Evolutionary conservation across 2,113 vertebrate species (phyloP).

Genomic region (Antigone vipio): DNA sequence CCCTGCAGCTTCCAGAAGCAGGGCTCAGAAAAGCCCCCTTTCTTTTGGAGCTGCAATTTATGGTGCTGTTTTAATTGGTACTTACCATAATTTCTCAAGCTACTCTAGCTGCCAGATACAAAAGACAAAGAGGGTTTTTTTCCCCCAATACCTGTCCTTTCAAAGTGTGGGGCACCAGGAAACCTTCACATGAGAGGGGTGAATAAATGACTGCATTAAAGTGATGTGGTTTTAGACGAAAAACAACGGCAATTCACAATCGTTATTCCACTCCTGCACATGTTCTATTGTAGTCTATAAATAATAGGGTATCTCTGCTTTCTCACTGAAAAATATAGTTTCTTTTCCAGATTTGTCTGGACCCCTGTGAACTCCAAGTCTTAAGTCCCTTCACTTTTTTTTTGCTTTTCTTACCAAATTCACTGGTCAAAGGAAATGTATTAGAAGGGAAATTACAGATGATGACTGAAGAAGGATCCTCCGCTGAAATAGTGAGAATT

Average conservation of each 20-base stretch:
- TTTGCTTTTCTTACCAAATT: not conserved
- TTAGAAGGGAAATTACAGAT: not conserved
- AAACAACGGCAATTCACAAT: not conserved
- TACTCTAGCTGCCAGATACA: not conserved
- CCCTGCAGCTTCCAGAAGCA: not conserved
- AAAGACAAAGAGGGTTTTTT: not conserved
- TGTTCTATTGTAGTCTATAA: not conserved
- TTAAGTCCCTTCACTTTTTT: no score
- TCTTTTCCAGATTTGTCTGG: not conserved
- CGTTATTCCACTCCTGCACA: not conserved
- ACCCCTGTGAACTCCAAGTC: accelerated
- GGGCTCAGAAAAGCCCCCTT: not conserved
- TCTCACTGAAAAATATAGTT: not conserved
- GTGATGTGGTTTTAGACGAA: not conserved
- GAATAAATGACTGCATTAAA: not conserved
- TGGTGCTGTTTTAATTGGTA: not conserved
- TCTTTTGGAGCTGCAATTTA: not conserved
- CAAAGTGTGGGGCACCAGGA: not conserved
- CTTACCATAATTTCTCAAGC: not conserved
- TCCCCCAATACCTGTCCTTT: not conserved
- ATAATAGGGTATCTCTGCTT: not conserved
- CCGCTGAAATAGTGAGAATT: not conserved
- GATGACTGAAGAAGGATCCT: not conserved
- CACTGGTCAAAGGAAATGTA: not conserved
- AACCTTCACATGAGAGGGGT: not conserved